Base-by-base conservation (phyloP, 2,113 vertebrate species). In the Raphicerus campestris region DNA sequence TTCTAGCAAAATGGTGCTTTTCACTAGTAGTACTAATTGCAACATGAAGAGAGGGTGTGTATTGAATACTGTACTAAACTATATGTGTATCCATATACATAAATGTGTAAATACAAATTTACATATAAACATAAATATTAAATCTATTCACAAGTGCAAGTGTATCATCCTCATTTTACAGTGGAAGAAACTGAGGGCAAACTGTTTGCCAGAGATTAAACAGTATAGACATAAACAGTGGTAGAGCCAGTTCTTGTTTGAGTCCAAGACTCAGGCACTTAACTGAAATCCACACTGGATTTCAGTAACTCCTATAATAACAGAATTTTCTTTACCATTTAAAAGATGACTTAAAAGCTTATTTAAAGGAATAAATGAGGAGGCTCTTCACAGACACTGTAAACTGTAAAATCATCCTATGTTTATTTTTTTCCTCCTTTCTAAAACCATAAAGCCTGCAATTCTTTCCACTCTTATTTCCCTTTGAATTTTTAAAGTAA, bases 311-410 rank as follows among this genome's bases (percentile, higher is more conserved):
- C 70, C 47, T 87, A 28, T 30, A 75, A 51, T 84, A 35, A 32
- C 56, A 80, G 73, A 85, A n/a, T 96, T 91, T 90, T 94, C 70
- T 39, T 78, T 88, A 6, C 14, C 32, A 14, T 83, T 97, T 88
- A 85, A 90, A 96, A 94, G 26, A 3, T 60, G 83, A 95, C 77
- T 93, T 84, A 80, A 96, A 93, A 94, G 61, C 51, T 87, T 93
- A 66, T 83, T 83, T 91, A 95, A 80, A 93, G 81, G 49, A 73
- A 51, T 93, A 83, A 91, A 14, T 73, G 32, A 53, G 10, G 80
- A 35, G 66, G 63, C 39, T 84, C 77, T 88, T 82, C 5, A 2
- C 42, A 92, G 77, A 91, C 9, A 81, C 19, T 55, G 19, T 58
- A 78, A 90, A 93, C 42, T 96, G 4, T 94, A 77, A 84, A 77